phyloP scores from a whole-genome alignment of 2,888 invertebrate genomes.

The Agonopterix arenella region DNA sequence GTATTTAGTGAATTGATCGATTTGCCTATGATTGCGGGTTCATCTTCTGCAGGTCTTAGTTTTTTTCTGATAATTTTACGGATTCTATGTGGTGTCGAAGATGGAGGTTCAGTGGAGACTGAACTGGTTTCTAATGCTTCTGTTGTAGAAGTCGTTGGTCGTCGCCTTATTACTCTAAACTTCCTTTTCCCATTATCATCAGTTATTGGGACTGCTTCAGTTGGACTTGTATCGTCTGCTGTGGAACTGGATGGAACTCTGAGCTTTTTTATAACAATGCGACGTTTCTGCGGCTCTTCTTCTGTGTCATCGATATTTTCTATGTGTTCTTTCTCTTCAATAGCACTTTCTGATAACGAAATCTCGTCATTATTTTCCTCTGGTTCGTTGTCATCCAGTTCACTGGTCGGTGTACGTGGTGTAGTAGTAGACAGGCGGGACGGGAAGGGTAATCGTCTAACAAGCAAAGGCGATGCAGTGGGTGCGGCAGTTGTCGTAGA shows the following conservation, averaged over 20 bases:
- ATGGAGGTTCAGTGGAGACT: slow-evolving; percentile 23
- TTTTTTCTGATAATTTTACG: slow-evolving; percentile 64
- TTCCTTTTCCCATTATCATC: slow-evolving; percentile 52
- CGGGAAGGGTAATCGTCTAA: slow-evolving; percentile 47
- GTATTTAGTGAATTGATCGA: slow-evolving; percentile 35
- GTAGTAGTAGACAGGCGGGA: slow-evolving; percentile 49
- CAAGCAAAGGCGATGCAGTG: slow-evolving; percentile 19
- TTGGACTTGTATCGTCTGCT: slow-evolving; percentile 27
- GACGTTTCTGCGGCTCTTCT: slow-evolving; percentile 33
- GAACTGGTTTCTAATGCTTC: slow-evolving; percentile 19
- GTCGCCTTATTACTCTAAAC: slow-evolving; percentile 52
- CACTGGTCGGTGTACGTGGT: slow-evolving; percentile 26
- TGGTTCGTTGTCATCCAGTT: slow-evolving; percentile 40
- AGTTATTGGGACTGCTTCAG: slow-evolving; percentile 35
- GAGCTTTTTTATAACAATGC: slow-evolving; percentile 43
- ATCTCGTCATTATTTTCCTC: slow-evolving; percentile 62
- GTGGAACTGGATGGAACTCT: slow-evolving; percentile 28
- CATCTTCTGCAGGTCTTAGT: slow-evolving; percentile 39
- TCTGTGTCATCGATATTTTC: slow-evolving; percentile 23
- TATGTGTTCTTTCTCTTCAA: slow-evolving; percentile 65
- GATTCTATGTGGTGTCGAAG: slow-evolving; percentile 34
- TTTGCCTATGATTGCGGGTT: slow-evolving; percentile 39
- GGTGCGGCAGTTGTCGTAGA: slow-evolving; percentile 24
- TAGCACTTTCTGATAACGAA: slow-evolving; percentile 66
- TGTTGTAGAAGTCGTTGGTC: slow-evolving; percentile 40